These are phyloP conservation scores for Tinamus major DNA, from an alignment of 2,797 vertebrate species.

Conservation along the genomic window DNA sequence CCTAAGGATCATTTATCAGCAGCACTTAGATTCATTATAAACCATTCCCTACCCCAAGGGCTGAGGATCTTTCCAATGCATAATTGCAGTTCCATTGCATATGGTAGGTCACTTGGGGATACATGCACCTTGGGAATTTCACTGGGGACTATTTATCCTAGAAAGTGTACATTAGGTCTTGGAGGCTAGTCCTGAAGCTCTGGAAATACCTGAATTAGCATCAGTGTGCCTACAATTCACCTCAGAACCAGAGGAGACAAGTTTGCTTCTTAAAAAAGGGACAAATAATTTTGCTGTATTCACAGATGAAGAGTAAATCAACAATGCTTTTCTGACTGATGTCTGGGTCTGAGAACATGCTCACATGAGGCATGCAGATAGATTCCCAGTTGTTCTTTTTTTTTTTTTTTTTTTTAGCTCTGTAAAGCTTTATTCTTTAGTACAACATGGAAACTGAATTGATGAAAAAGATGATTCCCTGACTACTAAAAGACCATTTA, in stretches of 20 bases:
- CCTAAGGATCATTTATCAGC: neutral
- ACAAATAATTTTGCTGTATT: neutral
- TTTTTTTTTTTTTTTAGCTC: neutral
- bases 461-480: neutral
- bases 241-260: neutral
- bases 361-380: neutral
- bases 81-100: neutral
- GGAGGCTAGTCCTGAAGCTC: neutral
- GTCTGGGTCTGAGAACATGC: neutral
- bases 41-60: neutral
- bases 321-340: neutral
- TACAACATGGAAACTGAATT: neutral
- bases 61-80: neutral
- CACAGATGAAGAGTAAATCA: neutral
- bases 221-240: neutral
- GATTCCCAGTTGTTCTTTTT: neutral
- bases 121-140: neutral
- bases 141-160: neutral
- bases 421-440: neutral
- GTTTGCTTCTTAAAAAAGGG: neutral
- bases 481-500: neutral
- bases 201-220: neutral
- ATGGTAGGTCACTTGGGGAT: neutral
- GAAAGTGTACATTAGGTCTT: neutral
- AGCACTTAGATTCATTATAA: neutral